These are phyloP conservation scores for Acleris holmiana DNA, from an alignment of 2,888 invertebrate species.

Conservation along the genomic window DNA sequence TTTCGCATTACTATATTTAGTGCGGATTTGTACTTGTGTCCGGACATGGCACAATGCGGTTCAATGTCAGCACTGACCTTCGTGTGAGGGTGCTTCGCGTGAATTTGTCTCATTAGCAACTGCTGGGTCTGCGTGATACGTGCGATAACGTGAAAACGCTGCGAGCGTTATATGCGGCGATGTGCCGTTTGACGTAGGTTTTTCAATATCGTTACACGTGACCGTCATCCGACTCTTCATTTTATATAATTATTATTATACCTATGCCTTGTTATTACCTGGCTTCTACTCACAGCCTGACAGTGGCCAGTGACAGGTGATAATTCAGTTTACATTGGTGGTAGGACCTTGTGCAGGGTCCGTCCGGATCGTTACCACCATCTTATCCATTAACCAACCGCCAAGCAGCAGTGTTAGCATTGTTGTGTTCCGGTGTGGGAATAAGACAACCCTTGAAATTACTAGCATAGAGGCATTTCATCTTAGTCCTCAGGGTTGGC, in stretches of 20 bases:
- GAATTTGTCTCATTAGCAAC: slow-evolving; percentile 26
- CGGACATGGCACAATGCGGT: neutral
- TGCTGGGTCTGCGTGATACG: slow-evolving; percentile 15
- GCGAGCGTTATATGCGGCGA: too few species aligned
- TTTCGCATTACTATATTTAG: neutral
- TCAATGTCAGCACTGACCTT: slow-evolving; percentile 16
- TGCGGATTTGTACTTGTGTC: neutral
- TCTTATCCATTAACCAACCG: too few species aligned
- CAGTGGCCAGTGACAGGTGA: too few species aligned
- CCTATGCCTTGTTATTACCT: neutral
- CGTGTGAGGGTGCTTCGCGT: slow-evolving; percentile 18
- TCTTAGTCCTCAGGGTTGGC: too few species aligned
- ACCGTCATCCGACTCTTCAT: slow-evolving; percentile 3
- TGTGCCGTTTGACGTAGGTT: slow-evolving; percentile 3
- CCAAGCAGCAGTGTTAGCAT: too few species aligned
- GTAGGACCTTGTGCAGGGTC: too few species aligned
- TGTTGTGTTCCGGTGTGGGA: too few species aligned
- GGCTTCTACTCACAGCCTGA: neutral
- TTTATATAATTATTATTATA: neutral
- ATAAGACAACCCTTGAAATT: too few species aligned
- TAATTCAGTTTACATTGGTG: too few species aligned
- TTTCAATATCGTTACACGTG: neutral
- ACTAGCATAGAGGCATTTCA: too few species aligned
- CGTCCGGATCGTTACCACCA: too few species aligned
- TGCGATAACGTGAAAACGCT: slow-evolving; percentile 9